Evolutionary conservation across 2,888 invertebrate species (phyloP).

Genomic region (Epistrophe eligans): DNA sequence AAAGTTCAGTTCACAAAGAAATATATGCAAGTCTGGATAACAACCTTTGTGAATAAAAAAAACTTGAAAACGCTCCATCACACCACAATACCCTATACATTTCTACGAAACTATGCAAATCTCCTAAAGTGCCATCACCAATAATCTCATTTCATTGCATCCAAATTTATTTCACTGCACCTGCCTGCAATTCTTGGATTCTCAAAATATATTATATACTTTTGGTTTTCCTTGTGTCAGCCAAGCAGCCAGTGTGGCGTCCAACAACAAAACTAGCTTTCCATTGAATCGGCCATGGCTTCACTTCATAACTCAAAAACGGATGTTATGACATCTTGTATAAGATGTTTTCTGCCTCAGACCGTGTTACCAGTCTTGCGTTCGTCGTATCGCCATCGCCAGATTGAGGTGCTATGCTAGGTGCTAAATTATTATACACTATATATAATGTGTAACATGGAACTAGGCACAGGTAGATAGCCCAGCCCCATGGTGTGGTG

Average conservation of each 20-base stretch:
- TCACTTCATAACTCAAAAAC: constrained; percentile 69
- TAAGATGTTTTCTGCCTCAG: constrained; percentile 54
- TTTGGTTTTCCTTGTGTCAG: constrained; percentile 34
- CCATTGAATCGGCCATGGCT: constrained; percentile 65
- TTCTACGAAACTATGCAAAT: background rate
- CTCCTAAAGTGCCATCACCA: constrained; percentile 13
- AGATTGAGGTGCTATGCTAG: constrained; percentile 73
- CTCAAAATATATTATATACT: constrained; percentile 25
- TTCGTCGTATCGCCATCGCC: constrained; percentile 21
- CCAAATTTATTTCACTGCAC: constrained; percentile 52
- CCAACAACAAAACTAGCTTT: constrained; percentile 23
- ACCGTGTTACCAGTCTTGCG: constrained; percentile 42
- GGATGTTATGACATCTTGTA: constrained; percentile 70
- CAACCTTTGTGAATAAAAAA: too few relatives aligned
- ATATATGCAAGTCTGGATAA: too few relatives aligned
- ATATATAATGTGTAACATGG: constrained; percentile 23
- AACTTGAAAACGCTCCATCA: too few relatives aligned
- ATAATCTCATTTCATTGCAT: constrained; percentile 24
- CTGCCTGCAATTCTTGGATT: constrained; percentile 55
- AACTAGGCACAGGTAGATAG: constrained; percentile 57
- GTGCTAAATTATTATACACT: constrained; percentile 56
- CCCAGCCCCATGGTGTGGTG: background rate
- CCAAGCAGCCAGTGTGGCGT: constrained; percentile 60
- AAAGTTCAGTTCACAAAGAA: too few relatives aligned
- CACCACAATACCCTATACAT: constrained; percentile 27